Evolutionary conservation across 2,888 invertebrate species (phyloP).

Genomic region (Hoplodrina blanda): DNA sequence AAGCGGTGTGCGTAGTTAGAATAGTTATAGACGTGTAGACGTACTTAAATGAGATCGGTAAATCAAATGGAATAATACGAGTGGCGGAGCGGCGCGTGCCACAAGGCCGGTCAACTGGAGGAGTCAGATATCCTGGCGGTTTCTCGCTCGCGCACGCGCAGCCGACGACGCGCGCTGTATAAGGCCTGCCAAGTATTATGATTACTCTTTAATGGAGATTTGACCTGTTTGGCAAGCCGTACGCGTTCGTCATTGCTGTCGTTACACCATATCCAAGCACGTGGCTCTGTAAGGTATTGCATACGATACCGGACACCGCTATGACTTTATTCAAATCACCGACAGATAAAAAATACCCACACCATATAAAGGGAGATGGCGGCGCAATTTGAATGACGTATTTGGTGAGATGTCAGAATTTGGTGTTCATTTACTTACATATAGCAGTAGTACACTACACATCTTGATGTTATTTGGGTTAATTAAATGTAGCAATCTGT

Average conservation of each 20-base stretch:
- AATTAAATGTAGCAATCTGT: conserved; percentile 56
- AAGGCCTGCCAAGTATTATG: conserved; percentile 77
- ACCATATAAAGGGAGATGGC: conserved; percentile 73
- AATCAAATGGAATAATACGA: conserved; percentile 81
- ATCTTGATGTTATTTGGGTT: conserved; percentile 56
- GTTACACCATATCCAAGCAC: conserved; percentile 77
- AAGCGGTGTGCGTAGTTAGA: conserved; percentile 63
- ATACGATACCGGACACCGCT: conserved; percentile 79
- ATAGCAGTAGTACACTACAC: conserved; percentile 15
- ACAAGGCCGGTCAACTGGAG: conserved; percentile 86
- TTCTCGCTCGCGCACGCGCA: conserved; percentile 73
- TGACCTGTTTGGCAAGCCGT: conserved; percentile 75
- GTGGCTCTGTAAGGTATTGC: conserved; percentile 78
- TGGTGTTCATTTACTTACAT: conserved; percentile 71
- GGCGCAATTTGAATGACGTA: conserved; percentile 78
- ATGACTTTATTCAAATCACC: conserved; percentile 83
- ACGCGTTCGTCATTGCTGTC: conserved; percentile 78
- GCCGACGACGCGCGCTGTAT: conserved; percentile 68
- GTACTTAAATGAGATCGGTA: conserved; percentile 80
- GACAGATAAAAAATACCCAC: conserved; percentile 72
- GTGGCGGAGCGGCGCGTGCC: conserved; percentile 85
- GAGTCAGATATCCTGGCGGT: conserved; percentile 78
- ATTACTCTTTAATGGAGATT: conserved; percentile 77
- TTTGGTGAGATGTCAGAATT: conserved; percentile 77
- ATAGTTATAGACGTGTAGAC: conserved; percentile 69